Percentiles rank a stretch among this genome's conserved stretches.
Evolutionary conservation across 2,888 invertebrate species (phyloP).

Genomic region (Drosophila acutilabella): DNA sequence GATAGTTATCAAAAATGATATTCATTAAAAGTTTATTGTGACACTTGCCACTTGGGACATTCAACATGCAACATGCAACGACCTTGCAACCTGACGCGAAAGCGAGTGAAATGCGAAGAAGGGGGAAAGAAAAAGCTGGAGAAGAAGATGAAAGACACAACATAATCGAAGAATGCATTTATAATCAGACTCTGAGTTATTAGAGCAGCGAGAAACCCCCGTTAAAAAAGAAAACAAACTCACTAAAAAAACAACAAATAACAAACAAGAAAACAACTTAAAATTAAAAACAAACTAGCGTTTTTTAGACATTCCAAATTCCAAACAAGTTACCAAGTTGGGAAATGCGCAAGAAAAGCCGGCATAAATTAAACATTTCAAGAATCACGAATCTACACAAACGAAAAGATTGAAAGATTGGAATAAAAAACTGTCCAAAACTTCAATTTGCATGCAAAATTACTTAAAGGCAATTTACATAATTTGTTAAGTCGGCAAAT

Average conservation of each 20-base stretch:
- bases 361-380: conserved; percentile 12
- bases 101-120: conserved; percentile 32
- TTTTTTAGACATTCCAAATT: neutral
- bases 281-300: neutral
- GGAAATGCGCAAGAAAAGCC: conserved; percentile 20
- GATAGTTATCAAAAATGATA: conserved; percentile 31
- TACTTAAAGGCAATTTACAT: conserved; percentile 49
- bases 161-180: conserved; percentile 14
- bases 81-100: conserved; percentile 37
- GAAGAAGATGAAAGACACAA: neutral
- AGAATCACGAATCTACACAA: conserved; percentile 17
- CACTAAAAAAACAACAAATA: no score
- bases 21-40: conserved; percentile 36
- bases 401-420: conserved; percentile 5
- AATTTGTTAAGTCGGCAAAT: conserved; percentile 43
- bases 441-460: conserved; percentile 49
- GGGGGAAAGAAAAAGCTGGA: neutral
- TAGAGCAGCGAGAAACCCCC: conserved; percentile 22
- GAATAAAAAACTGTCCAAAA: neutral
- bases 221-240: conserved; percentile 25
- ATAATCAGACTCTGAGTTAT: conserved; percentile 21
- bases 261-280: no score
- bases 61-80: conserved; percentile 29
- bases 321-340: conserved; percentile 19
- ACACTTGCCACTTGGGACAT: neutral